Evolutionary conservation across 2,113 vertebrate species (phyloP).

Genomic region (Drymodes brunneopygia): DNA sequence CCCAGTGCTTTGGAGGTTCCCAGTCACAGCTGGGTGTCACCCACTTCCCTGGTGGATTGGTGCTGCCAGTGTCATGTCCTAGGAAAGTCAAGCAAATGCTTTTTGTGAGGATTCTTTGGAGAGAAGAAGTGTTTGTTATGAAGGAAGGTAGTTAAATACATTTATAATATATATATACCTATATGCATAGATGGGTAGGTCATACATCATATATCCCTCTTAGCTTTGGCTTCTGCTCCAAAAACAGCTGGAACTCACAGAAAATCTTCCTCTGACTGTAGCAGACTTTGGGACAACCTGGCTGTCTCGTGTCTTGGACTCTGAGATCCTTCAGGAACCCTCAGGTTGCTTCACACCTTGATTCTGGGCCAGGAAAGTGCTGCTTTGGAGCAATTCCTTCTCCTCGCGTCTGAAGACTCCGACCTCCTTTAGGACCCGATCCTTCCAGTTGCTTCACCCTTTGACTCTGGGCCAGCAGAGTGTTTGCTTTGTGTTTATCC

Average conservation of each 20-base stretch:
- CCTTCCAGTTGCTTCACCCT: neutral
- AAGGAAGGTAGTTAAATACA: neutral
- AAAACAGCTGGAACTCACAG: neutral
- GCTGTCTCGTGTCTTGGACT: neutral
- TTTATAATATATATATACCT: neutral
- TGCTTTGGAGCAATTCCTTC: neutral
- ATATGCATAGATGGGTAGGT: no score
- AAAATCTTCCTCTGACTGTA: neutral
- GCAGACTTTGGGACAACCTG: neutral
- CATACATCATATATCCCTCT: neutral
- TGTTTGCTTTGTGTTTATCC: neutral
- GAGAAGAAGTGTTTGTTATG: neutral
- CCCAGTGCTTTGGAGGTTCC: neutral
- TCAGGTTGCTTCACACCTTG: neutral
- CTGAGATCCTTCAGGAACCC: neutral
- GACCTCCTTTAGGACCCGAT: neutral
- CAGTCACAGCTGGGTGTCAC: rapidly evolving
- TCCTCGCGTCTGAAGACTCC: neutral
- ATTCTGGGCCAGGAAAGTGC: neutral
- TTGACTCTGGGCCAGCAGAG: neutral
- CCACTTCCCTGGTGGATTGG: neutral
- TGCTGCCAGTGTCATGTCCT: neutral
- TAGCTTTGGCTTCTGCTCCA: neutral
- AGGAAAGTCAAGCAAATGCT: neutral
- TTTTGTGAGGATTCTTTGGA: neutral